A percentile compares a stretch with the other conserved stretches of the same genome.
These are phyloP conservation scores for Oreochromis mossambicus DNA, from an alignment of 2,797 vertebrate species.

Conservation along the genomic window DNA sequence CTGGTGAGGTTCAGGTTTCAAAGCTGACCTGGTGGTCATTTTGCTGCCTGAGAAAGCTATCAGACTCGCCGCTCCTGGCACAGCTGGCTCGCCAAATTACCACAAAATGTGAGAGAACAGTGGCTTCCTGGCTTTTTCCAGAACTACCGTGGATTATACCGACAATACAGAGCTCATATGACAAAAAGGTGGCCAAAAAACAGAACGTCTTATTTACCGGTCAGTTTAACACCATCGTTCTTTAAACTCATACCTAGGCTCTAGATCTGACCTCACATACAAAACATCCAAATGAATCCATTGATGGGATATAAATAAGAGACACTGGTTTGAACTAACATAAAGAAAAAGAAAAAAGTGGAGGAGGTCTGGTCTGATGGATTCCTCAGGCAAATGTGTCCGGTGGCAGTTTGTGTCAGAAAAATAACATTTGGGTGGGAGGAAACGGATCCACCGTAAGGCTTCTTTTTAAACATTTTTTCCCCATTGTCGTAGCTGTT, in stretches of 20 bases:
- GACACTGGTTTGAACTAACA: background rate
- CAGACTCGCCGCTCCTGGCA: constrained; percentile 1
- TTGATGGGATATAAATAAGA: constrained; percentile 20
- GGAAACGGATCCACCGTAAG: constrained; percentile 58
- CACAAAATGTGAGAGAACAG: background rate
- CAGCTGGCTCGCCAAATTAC: background rate
- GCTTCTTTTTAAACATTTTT: constrained; percentile 27
- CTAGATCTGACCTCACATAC: background rate
- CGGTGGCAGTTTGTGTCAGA: constrained; percentile 32
- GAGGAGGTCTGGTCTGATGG: constrained; percentile 9
- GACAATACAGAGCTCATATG: background rate
- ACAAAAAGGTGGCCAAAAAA: background rate
- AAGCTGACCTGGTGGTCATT: constrained; percentile 6
- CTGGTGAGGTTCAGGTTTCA: constrained; percentile 22
- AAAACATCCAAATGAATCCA: background rate
- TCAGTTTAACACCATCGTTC: background rate
- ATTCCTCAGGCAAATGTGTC: constrained; percentile 49
- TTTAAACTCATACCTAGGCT: background rate
- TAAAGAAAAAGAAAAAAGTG: background rate
- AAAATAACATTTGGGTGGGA: constrained; percentile 47
- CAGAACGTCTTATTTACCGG: background rate
- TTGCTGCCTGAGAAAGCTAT: constrained; percentile 48
- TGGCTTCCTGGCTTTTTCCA: background rate
- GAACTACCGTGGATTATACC: constrained; percentile 2
- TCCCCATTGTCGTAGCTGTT: constrained; percentile 42